Percentiles rank a stretch among this genome's conserved stretches.
phyloP scores from a whole-genome alignment of 2,888 invertebrate species.

The Lepidonotus clava region DNA sequence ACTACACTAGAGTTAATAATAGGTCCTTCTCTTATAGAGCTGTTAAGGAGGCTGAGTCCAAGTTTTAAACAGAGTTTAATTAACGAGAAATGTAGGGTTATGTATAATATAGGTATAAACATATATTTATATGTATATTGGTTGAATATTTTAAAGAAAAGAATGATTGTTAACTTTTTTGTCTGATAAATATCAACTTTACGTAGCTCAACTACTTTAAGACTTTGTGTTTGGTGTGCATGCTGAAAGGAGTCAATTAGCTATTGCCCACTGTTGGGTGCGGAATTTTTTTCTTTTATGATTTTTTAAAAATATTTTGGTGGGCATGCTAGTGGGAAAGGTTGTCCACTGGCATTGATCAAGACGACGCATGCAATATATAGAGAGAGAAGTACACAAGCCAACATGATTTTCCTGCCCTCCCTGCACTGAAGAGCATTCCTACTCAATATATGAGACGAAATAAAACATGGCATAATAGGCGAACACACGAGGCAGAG shows the following conservation, averaged over 20 bases:
- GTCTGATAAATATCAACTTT: too few relatives aligned
- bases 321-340: conserved; percentile 31
- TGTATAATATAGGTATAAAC: too few relatives aligned
- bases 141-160: too few relatives aligned
- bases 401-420: conserved; percentile 43
- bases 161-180: too few relatives aligned
- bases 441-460: conserved; percentile 10
- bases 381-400: conserved; percentile 39
- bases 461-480: conserved; percentile 45
- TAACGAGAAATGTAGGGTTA: too few relatives aligned
- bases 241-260: background rate
- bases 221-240: background rate
- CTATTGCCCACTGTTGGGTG: background rate
- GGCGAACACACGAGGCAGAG: conserved; percentile 52
- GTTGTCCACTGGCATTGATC: conserved; percentile 33
- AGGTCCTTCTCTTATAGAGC: too few relatives aligned
- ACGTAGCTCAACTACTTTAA: background rate
- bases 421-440: conserved; percentile 43
- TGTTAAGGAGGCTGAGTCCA: too few relatives aligned
- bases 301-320: background rate
- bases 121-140: too few relatives aligned
- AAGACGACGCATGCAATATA: conserved; percentile 42
- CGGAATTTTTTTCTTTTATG: background rate
- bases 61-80: too few relatives aligned
- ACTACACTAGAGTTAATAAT: too few relatives aligned